Conservation (phyloP, 2,113 vertebrate genomes). For the Cheirogaleus medius region DNA sequence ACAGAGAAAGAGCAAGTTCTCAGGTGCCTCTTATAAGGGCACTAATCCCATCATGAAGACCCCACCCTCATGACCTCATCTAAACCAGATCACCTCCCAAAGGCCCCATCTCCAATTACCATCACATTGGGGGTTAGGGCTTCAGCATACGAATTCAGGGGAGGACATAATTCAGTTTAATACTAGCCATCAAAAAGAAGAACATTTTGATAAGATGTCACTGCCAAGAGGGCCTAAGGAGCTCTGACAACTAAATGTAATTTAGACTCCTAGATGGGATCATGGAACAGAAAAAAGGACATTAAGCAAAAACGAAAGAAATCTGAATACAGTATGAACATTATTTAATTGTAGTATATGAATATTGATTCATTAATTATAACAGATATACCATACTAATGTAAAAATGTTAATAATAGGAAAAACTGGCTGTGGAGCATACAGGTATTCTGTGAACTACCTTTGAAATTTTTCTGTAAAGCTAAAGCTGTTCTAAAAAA, state of each 20-base stretch:
- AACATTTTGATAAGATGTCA: not conserved
- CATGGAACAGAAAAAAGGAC: not conserved
- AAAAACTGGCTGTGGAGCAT: not conserved
- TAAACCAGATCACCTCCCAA: not conserved
- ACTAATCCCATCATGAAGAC: not conserved
- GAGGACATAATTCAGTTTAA: not conserved
- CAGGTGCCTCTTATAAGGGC: not conserved
- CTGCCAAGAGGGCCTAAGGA: not conserved
- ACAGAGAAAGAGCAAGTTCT: not conserved
- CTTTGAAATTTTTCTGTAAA: not conserved
- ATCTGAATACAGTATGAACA: not conserved
- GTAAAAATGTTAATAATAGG: not conserved
- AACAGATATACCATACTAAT: not conserved
- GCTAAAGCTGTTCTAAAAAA: slow-evolving; percentile 22
- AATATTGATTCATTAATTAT: not conserved
- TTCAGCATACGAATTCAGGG: not conserved
- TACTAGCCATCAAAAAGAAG: not conserved
- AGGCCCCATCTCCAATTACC: not conserved
- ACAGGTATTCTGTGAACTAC: not conserved
- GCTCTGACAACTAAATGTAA: not conserved
- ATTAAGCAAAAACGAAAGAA: not conserved
- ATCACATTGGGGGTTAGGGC: not conserved
- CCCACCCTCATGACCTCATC: not conserved
- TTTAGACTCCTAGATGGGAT: not conserved
- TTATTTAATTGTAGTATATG: not conserved